Base-by-base conservation (phyloP, 2,113 vertebrate genomes). In the Romanogobio albipinnatus region DNA sequence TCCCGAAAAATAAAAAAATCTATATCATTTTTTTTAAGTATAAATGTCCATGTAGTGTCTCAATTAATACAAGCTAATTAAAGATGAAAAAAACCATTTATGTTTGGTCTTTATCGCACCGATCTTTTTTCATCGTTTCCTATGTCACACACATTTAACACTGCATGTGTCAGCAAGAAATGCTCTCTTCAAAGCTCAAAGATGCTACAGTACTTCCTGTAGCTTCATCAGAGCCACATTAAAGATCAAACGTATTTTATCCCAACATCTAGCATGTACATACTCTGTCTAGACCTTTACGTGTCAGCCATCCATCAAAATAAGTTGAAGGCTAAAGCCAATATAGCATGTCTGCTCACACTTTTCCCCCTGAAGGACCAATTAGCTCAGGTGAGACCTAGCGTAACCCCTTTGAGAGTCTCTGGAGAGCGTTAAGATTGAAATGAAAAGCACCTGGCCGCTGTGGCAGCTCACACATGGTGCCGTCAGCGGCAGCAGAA, bases 321-420 rank as follows among this genome's bases (percentile, higher is more conserved):
- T 13, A 9, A 81, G 78, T 49, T 61, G 58, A 64, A 68, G 62
- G 10, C 43, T 68, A 36, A 53, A 33, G 45, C 79, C 53, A 81
- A 49, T 36, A 49, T 68, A 53, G 78, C 78, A 66, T 33, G 78
- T 80, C 78, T 80, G 59, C 78, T 80, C 59, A 81, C 79, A 81
- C 79, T 68, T 81, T 81, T 22, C 58, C 33, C 83, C 58, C 75
- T 77, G 24, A 78, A 85, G 66, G 76, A 36, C 49, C 83, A 85
- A 79, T 85, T 85, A 78, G 83, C 76, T 71, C 83, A 85, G 83
- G 83, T 85, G 75, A 85, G 76, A 59, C 45, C 62, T 71, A 70
- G 76, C 76, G 17, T 71, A 85, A 78, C 83, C 76, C 61, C 76
- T 15, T 13, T 29, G 19, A 66, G 62, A 70, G 62, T 61, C 45